Conservation (phyloP, 2,888 invertebrate genomes). For the Notocelia uddmanniana region DNA sequence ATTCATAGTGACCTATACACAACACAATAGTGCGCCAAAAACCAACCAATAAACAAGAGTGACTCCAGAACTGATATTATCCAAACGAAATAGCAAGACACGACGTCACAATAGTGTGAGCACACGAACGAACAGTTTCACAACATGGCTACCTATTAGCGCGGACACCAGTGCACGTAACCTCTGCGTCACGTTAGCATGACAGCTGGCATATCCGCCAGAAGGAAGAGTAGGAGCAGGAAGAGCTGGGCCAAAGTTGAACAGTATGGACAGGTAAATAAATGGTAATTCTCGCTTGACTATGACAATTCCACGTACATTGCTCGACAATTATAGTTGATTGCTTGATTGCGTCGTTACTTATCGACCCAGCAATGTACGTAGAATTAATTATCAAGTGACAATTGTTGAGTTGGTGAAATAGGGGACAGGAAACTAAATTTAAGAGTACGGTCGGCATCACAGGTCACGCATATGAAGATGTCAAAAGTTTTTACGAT, state of each 20-base stretch:
- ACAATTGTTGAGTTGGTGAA: no score
- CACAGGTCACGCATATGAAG: no score
- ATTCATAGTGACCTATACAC: not conserved
- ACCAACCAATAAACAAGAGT: not conserved
- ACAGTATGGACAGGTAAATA: slow-evolving; percentile 74
- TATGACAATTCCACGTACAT: no score
- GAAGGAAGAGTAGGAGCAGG: slow-evolving; percentile 70
- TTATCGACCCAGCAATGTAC: no score
- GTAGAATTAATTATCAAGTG: no score
- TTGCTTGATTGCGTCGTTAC: no score
- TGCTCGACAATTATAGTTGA: no score
- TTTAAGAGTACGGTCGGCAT: no score
- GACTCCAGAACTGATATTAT: slow-evolving; percentile 11
- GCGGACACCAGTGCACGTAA: slow-evolving; percentile 17
- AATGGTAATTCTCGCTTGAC: no score
- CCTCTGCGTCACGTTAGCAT: slow-evolving; percentile 56
- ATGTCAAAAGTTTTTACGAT: no score
- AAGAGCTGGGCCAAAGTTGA: slow-evolving; percentile 78
- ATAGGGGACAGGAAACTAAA: no score
- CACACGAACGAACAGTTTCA: not conserved
- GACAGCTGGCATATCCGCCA: slow-evolving; percentile 78
- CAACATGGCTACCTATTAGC: slow-evolving; percentile 38
- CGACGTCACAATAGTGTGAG: slow-evolving; percentile 17
- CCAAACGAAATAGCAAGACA: not conserved
- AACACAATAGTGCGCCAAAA: not conserved